Evolutionary conservation across 2,888 invertebrate genomes (phyloP).

Genomic region (Lampropteryx suffumata): DNA sequence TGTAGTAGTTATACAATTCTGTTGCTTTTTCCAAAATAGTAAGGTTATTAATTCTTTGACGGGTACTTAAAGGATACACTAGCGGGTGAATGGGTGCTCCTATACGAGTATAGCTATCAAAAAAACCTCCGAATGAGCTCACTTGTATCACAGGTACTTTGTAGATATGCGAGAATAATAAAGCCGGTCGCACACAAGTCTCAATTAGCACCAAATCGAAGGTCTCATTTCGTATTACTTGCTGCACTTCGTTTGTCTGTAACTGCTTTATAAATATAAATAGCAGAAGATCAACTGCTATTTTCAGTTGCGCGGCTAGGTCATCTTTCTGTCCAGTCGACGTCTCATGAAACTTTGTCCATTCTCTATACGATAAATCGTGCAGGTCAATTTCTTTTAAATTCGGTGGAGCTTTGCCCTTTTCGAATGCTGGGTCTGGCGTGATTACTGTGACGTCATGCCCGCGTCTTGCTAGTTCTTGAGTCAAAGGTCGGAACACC

Average conservation of each 20-base stretch:
- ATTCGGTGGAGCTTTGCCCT: constrained; percentile 42
- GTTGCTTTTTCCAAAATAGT: constrained; percentile 43
- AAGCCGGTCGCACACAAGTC: constrained; percentile 31
- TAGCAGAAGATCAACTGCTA: neutral
- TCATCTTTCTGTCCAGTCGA: constrained; percentile 8
- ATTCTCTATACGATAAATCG: constrained; percentile 40
- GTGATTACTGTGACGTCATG: constrained; percentile 63
- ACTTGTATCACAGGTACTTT: constrained; percentile 52
- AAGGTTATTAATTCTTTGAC: constrained; percentile 42
- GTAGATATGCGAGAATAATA: constrained; percentile 37
- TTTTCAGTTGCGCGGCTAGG: neutral
- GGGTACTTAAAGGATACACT: constrained; percentile 39
- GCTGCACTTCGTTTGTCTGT: constrained; percentile 32
- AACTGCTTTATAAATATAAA: constrained; percentile 21
- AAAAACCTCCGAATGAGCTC: constrained; percentile 38
- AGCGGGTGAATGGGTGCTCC: constrained; percentile 49
- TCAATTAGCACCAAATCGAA: constrained; percentile 49
- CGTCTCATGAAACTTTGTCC: neutral
- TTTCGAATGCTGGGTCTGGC: constrained; percentile 47
- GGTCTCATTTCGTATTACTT: constrained; percentile 35
- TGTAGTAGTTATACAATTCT: constrained; percentile 37
- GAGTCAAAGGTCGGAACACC: constrained; percentile 47
- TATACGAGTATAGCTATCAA: constrained; percentile 33
- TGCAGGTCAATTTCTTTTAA: constrained; percentile 58
- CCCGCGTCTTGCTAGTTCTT: constrained; percentile 56